These are phyloP conservation scores for Apodemia zela DNA, from an alignment of 2,888 invertebrate species.

Conservation along the genomic window DNA sequence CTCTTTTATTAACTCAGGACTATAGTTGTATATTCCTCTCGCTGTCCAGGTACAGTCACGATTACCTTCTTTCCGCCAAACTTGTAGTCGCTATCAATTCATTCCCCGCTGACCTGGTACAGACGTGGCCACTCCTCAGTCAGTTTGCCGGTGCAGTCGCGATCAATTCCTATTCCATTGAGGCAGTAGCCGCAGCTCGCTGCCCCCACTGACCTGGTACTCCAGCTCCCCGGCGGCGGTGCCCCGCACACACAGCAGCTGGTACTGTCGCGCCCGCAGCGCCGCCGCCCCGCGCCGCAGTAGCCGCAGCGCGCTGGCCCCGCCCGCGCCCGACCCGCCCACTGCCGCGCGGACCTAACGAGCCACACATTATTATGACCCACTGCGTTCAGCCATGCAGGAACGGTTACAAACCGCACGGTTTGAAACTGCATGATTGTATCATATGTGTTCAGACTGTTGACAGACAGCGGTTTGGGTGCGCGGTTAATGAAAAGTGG, in stretches of 20 bases:
- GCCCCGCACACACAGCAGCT: conserved; percentile 82
- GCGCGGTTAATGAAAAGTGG: no score
- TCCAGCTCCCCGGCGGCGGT: conserved; percentile 86
- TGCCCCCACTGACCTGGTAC: conserved; percentile 81
- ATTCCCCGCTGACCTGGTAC: neutral
- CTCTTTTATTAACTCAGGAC: no score
- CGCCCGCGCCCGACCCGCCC: conserved; percentile 85
- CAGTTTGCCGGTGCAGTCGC: neutral
- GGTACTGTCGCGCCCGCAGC: conserved; percentile 92
- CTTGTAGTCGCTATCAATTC: no score
- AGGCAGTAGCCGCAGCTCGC: neutral
- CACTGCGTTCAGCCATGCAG: no score
- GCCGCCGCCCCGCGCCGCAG: conserved; percentile 87
- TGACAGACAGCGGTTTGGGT: no score
- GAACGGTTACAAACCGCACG: no score
- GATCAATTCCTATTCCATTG: neutral
- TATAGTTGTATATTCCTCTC: no score
- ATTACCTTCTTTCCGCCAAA: no score
- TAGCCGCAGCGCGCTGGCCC: conserved; percentile 76
- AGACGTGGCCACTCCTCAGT: neutral
- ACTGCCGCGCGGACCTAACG: conserved; percentile 51
- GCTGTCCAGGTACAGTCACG: no score
- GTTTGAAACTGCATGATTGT: no score
- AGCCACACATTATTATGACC: no score
- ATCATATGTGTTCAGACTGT: no score